A percentile compares a stretch with the other conserved stretches of the same genome.
Conservation (phyloP, 2,797 vertebrate species). For the Cossypha heuglini region DNA sequence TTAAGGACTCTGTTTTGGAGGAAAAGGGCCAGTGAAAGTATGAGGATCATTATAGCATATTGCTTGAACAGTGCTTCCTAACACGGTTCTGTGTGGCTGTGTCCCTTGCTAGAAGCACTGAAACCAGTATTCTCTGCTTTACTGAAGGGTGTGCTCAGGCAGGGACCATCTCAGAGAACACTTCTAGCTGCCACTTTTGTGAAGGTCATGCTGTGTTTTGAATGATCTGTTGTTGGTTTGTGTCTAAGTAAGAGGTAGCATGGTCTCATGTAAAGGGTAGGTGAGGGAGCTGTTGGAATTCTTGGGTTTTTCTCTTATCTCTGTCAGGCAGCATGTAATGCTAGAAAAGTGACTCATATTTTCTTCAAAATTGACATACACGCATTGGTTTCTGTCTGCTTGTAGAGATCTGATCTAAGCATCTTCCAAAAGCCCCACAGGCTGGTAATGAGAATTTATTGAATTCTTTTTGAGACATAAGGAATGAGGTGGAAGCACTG, state of each 20-base stretch:
- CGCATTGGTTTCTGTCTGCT: not conserved
- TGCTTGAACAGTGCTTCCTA: not conserved
- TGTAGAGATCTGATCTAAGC: not conserved
- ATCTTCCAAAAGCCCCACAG: not conserved
- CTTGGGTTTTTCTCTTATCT: not conserved
- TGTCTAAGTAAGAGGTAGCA: not conserved
- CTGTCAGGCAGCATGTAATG: not conserved
- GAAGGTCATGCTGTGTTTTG: not conserved
- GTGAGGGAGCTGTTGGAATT: not conserved
- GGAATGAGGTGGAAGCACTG: not conserved
- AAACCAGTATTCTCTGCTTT: not conserved
- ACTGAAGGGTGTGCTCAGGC: not conserved
- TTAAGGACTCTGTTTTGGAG: not conserved
- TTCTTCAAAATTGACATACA: not conserved
- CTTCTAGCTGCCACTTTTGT: not conserved
- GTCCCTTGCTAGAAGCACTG: not conserved
- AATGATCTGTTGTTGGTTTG: not conserved
- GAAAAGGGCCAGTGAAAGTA: not conserved
- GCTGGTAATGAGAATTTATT: not conserved
- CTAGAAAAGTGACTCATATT: not conserved
- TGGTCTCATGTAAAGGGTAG: not conserved
- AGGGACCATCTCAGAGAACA: accelerated
- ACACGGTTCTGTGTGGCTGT: not conserved
- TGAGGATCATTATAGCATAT: not conserved
- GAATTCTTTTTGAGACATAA: not conserved